phyloP scores from a whole-genome alignment of 2,888 invertebrate genomes.

The Epinotia brunnichana region DNA sequence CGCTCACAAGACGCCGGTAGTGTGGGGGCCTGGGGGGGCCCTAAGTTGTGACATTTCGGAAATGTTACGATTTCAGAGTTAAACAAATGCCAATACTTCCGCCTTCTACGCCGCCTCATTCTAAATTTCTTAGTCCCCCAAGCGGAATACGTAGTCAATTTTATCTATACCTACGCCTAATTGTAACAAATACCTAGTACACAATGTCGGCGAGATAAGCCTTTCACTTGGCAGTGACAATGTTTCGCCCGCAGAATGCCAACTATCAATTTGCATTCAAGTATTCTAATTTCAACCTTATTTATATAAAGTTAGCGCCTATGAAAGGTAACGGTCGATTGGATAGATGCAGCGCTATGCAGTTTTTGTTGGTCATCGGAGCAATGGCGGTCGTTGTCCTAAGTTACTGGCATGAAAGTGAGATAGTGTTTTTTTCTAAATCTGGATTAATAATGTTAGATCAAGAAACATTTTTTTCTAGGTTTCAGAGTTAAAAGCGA shows the following conservation, averaged over 20 bases:
- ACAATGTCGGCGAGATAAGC: conserved; percentile 33
- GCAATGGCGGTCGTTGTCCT: conserved; percentile 43
- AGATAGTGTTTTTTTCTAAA: neutral
- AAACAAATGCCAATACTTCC: too few species aligned
- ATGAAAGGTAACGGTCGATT: conserved; percentile 29
- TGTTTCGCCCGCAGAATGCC: conserved; percentile 44
- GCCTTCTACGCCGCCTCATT: too few species aligned
- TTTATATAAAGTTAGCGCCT: conserved; percentile 4
- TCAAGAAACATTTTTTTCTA: neutral
- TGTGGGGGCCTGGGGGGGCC: too few species aligned
- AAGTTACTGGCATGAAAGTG: conserved; percentile 28
- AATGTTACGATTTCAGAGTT: too few species aligned
- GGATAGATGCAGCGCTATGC: conserved; percentile 39
- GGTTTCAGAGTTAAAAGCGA: conserved; percentile 5
- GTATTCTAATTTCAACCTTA: conserved; percentile 15
- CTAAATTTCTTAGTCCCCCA: too few species aligned
- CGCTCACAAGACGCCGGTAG: too few species aligned
- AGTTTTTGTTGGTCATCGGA: conserved; percentile 52
- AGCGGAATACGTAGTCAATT: neutral
- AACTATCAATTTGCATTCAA: conserved; percentile 23
- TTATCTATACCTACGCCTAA: neutral
- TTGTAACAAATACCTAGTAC: neutral
- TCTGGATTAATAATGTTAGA: neutral
- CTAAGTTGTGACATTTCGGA: too few species aligned
- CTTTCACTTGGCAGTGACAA: conserved; percentile 58